Base-by-base conservation (phyloP, 1,140 invertebrate species). In the Drosophila repletoides region DNA sequence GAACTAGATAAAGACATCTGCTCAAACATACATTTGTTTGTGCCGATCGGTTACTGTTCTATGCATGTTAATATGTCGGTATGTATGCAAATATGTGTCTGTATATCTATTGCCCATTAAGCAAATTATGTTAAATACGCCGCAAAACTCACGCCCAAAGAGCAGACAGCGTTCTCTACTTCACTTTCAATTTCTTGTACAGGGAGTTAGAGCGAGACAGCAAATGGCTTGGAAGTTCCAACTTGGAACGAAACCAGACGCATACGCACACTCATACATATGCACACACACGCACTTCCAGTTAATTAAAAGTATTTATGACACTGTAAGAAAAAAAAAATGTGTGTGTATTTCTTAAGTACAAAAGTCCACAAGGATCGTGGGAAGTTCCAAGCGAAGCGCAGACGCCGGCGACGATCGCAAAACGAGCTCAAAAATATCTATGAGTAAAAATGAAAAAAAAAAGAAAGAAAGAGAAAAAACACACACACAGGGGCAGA, bases 281-380 rank as follows among this genome's bases (percentile, higher is more conserved):
- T 12, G 17, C 29, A 45, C 29, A 51, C 59, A 33, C 49, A 71
- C 63, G 63, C 76, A 76, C 61, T 81, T 80, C 61, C 76, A 80
- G 76, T 81, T 80, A 80, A 80, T 80, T 80, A 80, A 80, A 80
- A 80, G 76, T 80, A 80, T 80, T 80, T 80, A 81, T 80, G 76
- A 81, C 76, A 77, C 68, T 76, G 60, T 46, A 46, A 46, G 6
- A 40, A 21, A 53, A 15, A 56, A 29, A 56, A 59, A 51, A 52
- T 21, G 43, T 51, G n/a, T n/a, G n/a, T n/a, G n/a, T n/a, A n/a
- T n/a, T n/a, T n/a, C 59, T 67, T 67, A 66, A 73, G 76, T 76
- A 84, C 76, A 71, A 75, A 75, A 80, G 76, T 80, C 71, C 73
- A 73, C 71, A 76, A 84, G 77, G 79, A 83, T 77, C 79, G 77